Conservation (phyloP, 37 sponge, comb jelly and placozoan genomes). For the Sycon ciliatum region DNA sequence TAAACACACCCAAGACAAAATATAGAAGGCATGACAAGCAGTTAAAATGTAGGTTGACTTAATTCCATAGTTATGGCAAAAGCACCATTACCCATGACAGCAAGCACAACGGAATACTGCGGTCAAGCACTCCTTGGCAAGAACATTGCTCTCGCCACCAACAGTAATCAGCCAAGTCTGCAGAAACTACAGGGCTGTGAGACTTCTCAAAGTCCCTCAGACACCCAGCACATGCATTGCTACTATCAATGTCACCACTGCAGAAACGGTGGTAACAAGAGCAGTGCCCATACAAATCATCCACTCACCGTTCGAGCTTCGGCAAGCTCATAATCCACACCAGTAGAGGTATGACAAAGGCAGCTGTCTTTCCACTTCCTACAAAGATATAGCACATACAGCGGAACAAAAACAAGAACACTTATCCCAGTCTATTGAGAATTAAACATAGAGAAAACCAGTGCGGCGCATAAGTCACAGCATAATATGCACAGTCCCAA, state of each 20-base stretch:
- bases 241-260: too few species aligned
- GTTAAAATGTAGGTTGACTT: background rate
- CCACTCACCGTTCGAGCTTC: conserved; percentile 59
- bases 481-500: too few species aligned
- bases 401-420: conserved; percentile 5
- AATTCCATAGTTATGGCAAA: background rate
- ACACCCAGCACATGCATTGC: too few species aligned
- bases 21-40: background rate
- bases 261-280: too few species aligned
- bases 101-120: too few species aligned
- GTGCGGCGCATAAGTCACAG: too few species aligned
- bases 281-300: too few species aligned
- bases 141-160: too few species aligned
- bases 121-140: too few species aligned
- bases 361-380: conserved; percentile 97
- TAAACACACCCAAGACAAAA: background rate
- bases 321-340: conserved; percentile 87
- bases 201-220: too few species aligned
- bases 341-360: conserved; percentile 91
- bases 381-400: background rate
- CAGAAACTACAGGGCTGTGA: too few species aligned
- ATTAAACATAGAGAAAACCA: background rate
- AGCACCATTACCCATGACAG: background rate
- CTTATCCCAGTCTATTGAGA: background rate
- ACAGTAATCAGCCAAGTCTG: too few species aligned